phyloP scores from a whole-genome alignment of 2,797 vertebrate genomes.

The Argyrosomus regius region DNA sequence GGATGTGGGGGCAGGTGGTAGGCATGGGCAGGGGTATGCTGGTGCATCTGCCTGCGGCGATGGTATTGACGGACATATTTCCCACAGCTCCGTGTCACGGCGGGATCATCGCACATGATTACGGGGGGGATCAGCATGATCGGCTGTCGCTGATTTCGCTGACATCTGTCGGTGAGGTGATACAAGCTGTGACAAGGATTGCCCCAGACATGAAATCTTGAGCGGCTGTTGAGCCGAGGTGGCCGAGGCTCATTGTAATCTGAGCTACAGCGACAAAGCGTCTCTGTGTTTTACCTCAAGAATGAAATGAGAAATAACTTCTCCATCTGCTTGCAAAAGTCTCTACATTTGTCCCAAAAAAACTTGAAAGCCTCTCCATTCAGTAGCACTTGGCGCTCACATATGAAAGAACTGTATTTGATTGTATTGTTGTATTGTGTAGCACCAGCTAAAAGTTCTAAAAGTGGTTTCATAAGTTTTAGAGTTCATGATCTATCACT shows the following conservation, averaged over 20 bases:
- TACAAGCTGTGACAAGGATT: slow-evolving; percentile 91
- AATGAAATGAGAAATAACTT: slow-evolving; percentile 59
- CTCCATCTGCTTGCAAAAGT: slow-evolving; percentile 30
- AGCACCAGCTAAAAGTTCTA: neutral
- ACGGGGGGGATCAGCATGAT: slow-evolving; percentile 90
- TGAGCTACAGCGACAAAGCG: neutral
- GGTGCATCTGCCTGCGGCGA: slow-evolving; percentile 67
- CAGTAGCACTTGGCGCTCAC: neutral
- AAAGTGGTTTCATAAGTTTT: neutral
- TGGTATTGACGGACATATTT: slow-evolving; percentile 80
- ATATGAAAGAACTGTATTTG: neutral
- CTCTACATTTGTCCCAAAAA: neutral
- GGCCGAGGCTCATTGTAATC: slow-evolving; percentile 21
- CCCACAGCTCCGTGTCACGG: slow-evolving; percentile 83
- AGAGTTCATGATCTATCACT: neutral
- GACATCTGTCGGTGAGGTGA: slow-evolving; percentile 94
- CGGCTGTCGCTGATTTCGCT: slow-evolving; percentile 93
- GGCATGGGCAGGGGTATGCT: slow-evolving; percentile 55
- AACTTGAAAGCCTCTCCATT: neutral
- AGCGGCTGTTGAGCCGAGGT: slow-evolving; percentile 46
- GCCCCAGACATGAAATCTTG: slow-evolving; percentile 85
- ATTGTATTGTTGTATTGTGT: neutral
- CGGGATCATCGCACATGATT: slow-evolving; percentile 88
- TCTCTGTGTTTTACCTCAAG: neutral
- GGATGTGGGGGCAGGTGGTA: slow-evolving; percentile 49